Base-by-base conservation (phyloP, 2,888 invertebrate species). In the Dendrolimus houi region DNA sequence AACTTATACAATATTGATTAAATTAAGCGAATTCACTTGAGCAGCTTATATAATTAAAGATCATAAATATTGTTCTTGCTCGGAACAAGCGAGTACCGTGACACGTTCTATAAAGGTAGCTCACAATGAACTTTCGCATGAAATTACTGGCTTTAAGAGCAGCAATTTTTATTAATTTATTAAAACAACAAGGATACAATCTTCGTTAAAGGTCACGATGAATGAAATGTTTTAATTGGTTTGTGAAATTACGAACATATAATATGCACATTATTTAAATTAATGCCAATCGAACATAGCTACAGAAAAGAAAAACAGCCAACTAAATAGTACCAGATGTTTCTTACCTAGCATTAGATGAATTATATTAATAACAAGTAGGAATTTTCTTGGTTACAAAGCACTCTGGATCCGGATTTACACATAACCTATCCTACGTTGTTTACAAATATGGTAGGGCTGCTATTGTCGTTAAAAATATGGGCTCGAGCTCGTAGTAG, bases 61-160 rank as follows among this genome's bases (percentile, higher is more conserved):
- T 68, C 72, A 82, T 83, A 79, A 83, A 83, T 81, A 72, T 72
- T 74, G 70, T 70, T 71, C 68, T 68, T 70, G 73, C 69, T 68
- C 68, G 71, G 69, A 76, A 74, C 72, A 66, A 68, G 71, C 69
- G 68, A 60, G 66, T 61, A 59, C 61, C 59, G 61, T 62, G 62
- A 63, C 58, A 59, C 57, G 54, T 41, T 56, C 57, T 61, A 61
- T 54, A 59, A 57, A 62, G 63, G 62, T 62, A 69, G 69, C 66
- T 65, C 65, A 67, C 64, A 60, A 62, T 71, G 69, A 67, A 74
- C 75, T 79, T 77, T 77, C 74, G 67, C 74, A 70, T 65, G 66
- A 74, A 72, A 75, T 71, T 41, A 55, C 55, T 55, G 55, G 55
- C 29, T 29, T 6, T 29, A 29, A 29, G 14, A 29, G 29, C 55